Evolutionary conservation across 2,113 vertebrate species (phyloP).

Genomic region (Smithornis capensis): DNA sequence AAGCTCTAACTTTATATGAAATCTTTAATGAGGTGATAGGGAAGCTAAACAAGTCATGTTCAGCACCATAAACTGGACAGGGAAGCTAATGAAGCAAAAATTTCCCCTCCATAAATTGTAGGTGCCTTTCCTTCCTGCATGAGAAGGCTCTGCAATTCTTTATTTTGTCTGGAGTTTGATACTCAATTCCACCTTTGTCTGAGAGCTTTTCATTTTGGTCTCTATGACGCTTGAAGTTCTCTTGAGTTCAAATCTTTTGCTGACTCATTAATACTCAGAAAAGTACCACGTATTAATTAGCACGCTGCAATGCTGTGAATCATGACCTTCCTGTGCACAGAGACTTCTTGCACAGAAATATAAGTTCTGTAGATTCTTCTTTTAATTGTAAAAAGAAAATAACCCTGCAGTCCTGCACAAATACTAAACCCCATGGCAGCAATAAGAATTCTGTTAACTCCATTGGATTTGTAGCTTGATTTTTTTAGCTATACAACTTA

Average conservation of each 20-base stretch:
- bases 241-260: not conserved
- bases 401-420: not conserved
- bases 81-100: not conserved
- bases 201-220: not conserved
- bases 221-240: not conserved
- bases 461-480: not conserved
- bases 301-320: not conserved
- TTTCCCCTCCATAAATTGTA: not conserved
- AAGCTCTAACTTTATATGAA: constrained; percentile 35
- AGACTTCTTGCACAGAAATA: not conserved
- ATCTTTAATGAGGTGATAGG: not conserved
- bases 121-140: not conserved
- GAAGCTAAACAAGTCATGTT: not conserved
- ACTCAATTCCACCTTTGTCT: not conserved
- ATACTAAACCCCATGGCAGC: not conserved
- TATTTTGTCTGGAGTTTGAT: not conserved
- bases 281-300: not conserved
- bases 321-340: not conserved
- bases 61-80: not conserved
- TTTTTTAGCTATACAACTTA: not conserved
- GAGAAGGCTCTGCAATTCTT: constrained; percentile 17
- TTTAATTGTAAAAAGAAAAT: not conserved
- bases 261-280: constrained; percentile 1
- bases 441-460: not conserved
- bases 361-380: not conserved